Evolutionary conservation across 1,140 invertebrate genomes (phyloP).

Genomic region (Littorina saxatilis): DNA sequence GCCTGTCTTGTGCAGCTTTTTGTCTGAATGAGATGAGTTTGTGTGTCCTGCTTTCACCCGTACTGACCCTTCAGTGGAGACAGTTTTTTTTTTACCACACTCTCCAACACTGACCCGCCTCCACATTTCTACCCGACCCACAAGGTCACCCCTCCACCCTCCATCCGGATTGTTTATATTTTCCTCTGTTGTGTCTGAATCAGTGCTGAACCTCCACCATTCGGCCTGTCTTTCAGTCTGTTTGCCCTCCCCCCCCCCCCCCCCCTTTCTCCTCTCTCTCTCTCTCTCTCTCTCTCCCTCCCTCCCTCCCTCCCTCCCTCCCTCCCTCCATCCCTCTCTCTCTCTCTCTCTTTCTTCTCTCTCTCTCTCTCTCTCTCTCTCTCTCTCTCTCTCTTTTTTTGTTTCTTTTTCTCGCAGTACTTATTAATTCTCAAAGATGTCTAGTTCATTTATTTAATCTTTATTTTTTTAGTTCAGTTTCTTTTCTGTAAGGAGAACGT

Average conservation of each 20-base stretch:
- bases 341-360: background rate
- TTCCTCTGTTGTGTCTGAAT: background rate
- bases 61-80: background rate
- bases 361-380: slow-evolving; percentile 7
- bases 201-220: background rate
- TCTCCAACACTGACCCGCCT: no score
- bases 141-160: no score
- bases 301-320: no score
- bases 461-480: no score
- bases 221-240: background rate
- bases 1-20: slow-evolving; percentile 11
- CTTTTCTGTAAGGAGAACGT: no score
- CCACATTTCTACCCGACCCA: no score
- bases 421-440: no score
- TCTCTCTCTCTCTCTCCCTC: slow-evolving; percentile 22
- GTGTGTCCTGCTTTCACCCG: background rate
- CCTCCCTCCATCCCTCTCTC: no score
- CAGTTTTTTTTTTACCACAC: background rate
- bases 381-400: slow-evolving; percentile 10
- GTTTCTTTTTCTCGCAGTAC: background rate
- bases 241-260: no score
- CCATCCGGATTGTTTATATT: no score
- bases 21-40: background rate
- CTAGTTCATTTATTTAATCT: background rate
- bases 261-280: no score